phyloP scores from a whole-genome alignment of 2,888 invertebrate genomes.

The Chaitophorus viminalis region DNA sequence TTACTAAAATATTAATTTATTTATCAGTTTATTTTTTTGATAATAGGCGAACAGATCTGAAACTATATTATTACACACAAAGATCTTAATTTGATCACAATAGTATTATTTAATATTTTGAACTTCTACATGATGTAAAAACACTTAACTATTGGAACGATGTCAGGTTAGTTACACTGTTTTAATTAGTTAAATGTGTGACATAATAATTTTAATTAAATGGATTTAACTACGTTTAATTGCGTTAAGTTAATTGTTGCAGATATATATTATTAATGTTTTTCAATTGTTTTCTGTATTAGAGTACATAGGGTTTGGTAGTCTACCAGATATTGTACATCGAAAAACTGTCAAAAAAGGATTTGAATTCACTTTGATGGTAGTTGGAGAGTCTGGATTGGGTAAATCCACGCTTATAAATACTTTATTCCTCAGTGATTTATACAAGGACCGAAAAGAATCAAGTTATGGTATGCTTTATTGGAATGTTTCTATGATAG shows the following conservation, averaged over 20 bases:
- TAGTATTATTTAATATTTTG: not conserved
- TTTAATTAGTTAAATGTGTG: not conserved
- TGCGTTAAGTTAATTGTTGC: not conserved
- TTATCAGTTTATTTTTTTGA: not conserved
- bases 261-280: not conserved
- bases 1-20: not conserved
- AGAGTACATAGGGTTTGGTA: conserved; percentile 94
- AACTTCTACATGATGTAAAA: conserved; percentile 18
- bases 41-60: not conserved
- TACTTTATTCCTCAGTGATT: conserved; percentile 91
- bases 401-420: conserved; percentile 96
- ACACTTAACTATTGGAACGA: not conserved
- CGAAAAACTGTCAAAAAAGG: conserved; percentile 95
- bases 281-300: not conserved
- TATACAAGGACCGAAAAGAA: conserved; percentile 86
- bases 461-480: conserved; percentile 74
- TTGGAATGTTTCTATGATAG: not conserved
- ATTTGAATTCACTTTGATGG: conserved; percentile 97
- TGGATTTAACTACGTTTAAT: no score
- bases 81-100: not conserved
- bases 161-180: conserved; percentile 47
- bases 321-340: conserved; percentile 94
- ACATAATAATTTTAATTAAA: not conserved
- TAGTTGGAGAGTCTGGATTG: conserved; percentile 92
- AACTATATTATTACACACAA: not conserved